Conservation (phyloP, 2,113 vertebrate genomes). For the Zonotrichia leucophrys region DNA sequence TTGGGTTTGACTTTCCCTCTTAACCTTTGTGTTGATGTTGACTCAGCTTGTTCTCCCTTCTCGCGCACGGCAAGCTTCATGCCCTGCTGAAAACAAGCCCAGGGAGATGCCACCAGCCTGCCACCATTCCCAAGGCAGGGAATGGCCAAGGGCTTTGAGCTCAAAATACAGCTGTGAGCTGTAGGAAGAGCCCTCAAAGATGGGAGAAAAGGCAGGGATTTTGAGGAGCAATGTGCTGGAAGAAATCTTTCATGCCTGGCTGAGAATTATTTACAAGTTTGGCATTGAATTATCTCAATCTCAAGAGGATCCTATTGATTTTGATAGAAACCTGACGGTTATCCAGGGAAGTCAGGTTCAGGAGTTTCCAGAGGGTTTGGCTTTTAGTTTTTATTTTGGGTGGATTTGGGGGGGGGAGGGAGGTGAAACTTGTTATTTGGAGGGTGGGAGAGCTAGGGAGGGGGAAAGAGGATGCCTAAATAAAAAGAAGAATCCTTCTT, state of each 20-base stretch:
- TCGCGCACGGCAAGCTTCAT: background rate
- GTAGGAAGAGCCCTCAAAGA: background rate
- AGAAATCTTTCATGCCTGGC: background rate
- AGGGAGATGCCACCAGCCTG: background rate
- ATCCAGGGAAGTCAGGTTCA: background rate
- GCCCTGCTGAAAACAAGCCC: background rate
- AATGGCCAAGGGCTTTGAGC: background rate
- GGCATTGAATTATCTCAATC: background rate
- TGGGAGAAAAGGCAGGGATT: background rate
- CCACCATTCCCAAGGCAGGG: background rate
- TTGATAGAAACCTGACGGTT: background rate
- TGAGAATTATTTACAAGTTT: background rate
- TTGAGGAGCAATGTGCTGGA: background rate
- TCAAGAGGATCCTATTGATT: background rate
- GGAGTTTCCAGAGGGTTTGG: background rate
- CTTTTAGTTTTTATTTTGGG: background rate
- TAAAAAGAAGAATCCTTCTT: background rate
- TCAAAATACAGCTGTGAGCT: background rate
- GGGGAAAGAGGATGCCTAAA: rapidly evolving
- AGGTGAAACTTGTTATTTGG: background rate
- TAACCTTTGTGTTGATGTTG: background rate
- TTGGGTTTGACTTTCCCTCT: background rate
- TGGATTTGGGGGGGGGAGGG: rapidly evolving
- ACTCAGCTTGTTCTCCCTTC: background rate
- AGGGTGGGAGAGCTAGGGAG: background rate